These are phyloP conservation scores for Opisthograptis luteolata DNA, from an alignment of 2,888 invertebrate genomes.

Conservation along the genomic window DNA sequence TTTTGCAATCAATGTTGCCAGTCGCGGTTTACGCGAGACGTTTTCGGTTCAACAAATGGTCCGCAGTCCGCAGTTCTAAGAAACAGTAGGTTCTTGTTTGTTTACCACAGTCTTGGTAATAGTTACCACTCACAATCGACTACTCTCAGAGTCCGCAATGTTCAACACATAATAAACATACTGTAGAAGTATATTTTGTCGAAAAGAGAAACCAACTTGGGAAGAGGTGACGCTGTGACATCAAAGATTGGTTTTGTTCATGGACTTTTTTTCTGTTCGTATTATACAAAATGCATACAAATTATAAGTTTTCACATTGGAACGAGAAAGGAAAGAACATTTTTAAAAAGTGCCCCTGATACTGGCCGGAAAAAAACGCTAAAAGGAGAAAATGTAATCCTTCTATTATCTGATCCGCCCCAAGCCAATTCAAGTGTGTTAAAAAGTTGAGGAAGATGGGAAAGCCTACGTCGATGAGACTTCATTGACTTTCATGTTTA, in stretches of 20 bases:
- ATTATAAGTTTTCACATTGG: too few species aligned
- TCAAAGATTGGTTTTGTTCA: background rate
- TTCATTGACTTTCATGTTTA: too few species aligned
- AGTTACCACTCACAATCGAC: conserved; percentile 30
- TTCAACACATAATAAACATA: conserved; percentile 45
- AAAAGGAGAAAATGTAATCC: too few species aligned
- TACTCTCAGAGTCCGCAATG: conserved; percentile 59
- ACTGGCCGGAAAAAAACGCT: too few species aligned
- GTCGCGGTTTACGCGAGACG: background rate
- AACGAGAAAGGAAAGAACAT: too few species aligned
- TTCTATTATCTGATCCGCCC: too few species aligned
- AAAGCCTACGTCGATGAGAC: too few species aligned
- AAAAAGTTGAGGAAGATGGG: too few species aligned
- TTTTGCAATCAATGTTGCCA: background rate
- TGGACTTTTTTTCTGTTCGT: too few species aligned
- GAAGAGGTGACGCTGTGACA: background rate
- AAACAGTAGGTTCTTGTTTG: conserved; percentile 74
- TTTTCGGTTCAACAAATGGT: conserved; percentile 19
- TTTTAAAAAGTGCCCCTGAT: too few species aligned
- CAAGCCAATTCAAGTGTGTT: too few species aligned
- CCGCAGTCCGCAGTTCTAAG: conserved; percentile 51
- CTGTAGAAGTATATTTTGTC: conserved; percentile 38
- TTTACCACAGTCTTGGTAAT: conserved; percentile 10
- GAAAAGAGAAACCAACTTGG: conserved; percentile 3
- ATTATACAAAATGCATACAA: too few species aligned